Base-by-base conservation (phyloP, 2,888 invertebrate species). In the Schizotus pectinicornis region DNA sequence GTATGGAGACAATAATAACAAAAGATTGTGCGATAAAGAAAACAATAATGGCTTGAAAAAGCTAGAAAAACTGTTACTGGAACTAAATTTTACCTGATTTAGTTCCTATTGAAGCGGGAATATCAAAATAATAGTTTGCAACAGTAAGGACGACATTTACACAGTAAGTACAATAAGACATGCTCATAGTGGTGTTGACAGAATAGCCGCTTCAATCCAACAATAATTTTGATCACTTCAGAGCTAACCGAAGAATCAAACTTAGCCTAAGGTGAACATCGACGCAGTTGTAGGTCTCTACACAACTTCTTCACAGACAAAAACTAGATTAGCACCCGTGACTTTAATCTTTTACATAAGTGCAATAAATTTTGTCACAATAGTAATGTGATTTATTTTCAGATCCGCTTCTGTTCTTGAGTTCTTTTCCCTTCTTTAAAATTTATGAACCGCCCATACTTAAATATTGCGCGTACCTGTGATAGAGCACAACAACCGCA, bases 401-500 rank as follows among this genome's bases (percentile, higher is more conserved):
- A n/a, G 5, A 22, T 22, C 22, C 22, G 22, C 22, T 22, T 22
- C 22, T 22, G 22, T 22, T 22, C 22, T 22, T 22, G 22, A 2
- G 22, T 22, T 22, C 2, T 22, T 22, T 22, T 22, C 5, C 22
- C 5, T 22, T 22, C 2, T 3, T 22, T 22, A 22, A 22, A 22
- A 5, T 22, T 3, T 22, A 22, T 22, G 22, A 22, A 22, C 22
- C 22, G 22, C 14, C 35, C 3, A 33, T 13, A 33, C 5, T 34
- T 34, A 34, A 6, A 36, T 30, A 38, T 11, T 8, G 30, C 11
- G 12, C 69, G 78, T 81, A 89, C 89, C 97, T 79, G 96, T 95
- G 65, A 98, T 96, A 58, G 95, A 96, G 83, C 96, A 98, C 50
- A 98, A 85, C 41, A 98, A 86, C 14, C 98, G 87, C 36, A 98